A percentile compares a stretch with the other conserved stretches of the same genome.
phyloP scores from a whole-genome alignment of 2,797 vertebrate species.

The Zenarchopterus dispar region DNA sequence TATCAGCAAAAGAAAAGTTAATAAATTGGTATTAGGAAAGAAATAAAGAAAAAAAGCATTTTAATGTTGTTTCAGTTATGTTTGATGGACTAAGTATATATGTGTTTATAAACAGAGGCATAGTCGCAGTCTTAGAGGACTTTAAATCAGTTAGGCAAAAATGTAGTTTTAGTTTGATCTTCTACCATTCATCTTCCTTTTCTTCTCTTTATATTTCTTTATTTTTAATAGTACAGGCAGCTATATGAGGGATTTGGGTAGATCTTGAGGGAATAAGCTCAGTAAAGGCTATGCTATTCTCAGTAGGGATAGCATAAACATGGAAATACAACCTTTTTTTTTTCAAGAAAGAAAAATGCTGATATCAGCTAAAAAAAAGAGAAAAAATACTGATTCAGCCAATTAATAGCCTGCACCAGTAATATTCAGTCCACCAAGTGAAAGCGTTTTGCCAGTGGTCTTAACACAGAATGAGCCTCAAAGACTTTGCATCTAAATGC shows the following conservation, averaged over 20 bases:
- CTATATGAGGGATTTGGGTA: conserved; percentile 1
- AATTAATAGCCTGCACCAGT: conserved; percentile 69
- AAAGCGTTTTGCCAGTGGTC: conserved; percentile 69
- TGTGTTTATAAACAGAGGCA: conserved; percentile 1
- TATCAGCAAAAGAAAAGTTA: conserved; percentile 17
- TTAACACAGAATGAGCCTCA: conserved; percentile 68
- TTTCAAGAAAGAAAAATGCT: conserved; percentile 62
- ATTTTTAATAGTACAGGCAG: conserved; percentile 4
- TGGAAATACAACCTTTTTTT: conserved; percentile 16
- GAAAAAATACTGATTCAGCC: conserved; percentile 74
- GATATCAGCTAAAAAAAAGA: conserved; percentile 52
- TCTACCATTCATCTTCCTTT: not conserved
- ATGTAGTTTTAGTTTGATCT: not conserved
- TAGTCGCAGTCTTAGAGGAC: not conserved
- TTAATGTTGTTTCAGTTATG: not conserved
- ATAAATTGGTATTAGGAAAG: conserved; percentile 16
- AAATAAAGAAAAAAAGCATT: not conserved
- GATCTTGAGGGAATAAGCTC: conserved; percentile 19
- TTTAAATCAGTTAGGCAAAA: not conserved
- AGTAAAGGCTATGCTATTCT: conserved; percentile 17
- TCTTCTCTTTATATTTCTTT: not conserved
- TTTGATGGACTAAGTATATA: not conserved
- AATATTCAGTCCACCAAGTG: conserved; percentile 70
- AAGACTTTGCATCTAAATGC: conserved; percentile 40
- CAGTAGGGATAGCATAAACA: conserved; percentile 34